Conservation (phyloP, 2,888 invertebrate genomes). For the Mystacides longicornis region DNA sequence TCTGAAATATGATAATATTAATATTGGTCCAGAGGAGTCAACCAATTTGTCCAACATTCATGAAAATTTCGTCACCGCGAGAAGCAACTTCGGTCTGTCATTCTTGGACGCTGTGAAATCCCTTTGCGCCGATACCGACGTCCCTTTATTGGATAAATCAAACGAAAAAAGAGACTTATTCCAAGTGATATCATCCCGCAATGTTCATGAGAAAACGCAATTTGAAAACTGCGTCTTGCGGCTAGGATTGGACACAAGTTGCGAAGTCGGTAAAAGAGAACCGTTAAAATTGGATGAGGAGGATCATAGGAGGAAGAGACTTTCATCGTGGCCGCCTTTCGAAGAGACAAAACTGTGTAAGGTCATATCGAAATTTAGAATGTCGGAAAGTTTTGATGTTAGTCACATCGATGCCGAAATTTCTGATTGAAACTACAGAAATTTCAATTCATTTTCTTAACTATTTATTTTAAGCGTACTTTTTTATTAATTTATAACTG, state of each 20-base stretch:
- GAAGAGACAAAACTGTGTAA: slow-evolving; percentile 41
- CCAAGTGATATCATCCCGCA: neutral
- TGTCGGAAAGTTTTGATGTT: slow-evolving; percentile 44
- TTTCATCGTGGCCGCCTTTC: slow-evolving; percentile 41
- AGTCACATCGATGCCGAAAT: slow-evolving; percentile 31
- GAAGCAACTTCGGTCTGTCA: neutral
- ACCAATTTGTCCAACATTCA: neutral
- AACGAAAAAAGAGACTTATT: neutral
- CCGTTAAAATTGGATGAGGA: neutral
- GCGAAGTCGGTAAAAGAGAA: neutral
- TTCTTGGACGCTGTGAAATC: neutral
- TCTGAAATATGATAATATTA: neutral
- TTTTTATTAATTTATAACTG: too few species aligned
- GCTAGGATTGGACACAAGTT: neutral
- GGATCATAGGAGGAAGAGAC: neutral
- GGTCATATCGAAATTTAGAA: slow-evolving; percentile 40
- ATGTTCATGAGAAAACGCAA: neutral
- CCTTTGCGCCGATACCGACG: neutral
- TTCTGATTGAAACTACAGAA: neutral
- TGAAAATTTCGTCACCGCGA: neutral
- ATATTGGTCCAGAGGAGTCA: neutral
- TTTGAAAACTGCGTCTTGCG: neutral
- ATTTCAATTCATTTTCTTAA: too few species aligned
- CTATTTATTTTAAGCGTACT: too few species aligned
- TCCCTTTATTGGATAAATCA: neutral